phyloP scores from a whole-genome alignment of 2,113 vertebrate species.

The Actenoides hombroni region DNA sequence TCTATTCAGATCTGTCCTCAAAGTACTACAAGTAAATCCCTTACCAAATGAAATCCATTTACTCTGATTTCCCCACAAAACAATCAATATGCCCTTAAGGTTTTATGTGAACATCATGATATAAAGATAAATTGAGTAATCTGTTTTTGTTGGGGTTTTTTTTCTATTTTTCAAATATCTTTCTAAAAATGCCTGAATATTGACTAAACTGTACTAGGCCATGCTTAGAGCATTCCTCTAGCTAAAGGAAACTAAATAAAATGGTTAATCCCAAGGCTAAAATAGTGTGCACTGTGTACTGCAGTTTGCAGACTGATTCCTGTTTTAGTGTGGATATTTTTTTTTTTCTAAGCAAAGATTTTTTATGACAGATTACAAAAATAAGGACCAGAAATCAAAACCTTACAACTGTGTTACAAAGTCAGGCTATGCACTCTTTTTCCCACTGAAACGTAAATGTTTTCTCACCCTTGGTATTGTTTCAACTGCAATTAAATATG shows the following conservation, averaged over 20 bases:
- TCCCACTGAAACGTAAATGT: not conserved
- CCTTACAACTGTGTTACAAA: not conserved
- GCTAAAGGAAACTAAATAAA: slow-evolving; percentile 12
- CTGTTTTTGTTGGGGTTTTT: fast-evolving
- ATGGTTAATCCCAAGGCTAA: not conserved
- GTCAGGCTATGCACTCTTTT: not conserved
- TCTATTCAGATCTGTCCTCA: not conserved
- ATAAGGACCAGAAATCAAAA: not conserved
- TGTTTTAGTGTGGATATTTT: not conserved
- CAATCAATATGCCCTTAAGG: slow-evolving; percentile 12
- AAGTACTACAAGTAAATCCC: not conserved
- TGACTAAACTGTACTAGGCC: not conserved
- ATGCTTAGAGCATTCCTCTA: not conserved
- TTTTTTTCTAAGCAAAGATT: not conserved
- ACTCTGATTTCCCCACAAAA: slow-evolving; percentile 4
- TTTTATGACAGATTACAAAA: not conserved
- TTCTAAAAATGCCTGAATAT: slow-evolving; percentile 5
- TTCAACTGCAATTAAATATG: not conserved
- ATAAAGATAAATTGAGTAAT: not conserved
- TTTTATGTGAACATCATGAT: slow-evolving; percentile 5
- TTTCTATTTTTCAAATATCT: not conserved
- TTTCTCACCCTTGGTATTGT: not conserved
- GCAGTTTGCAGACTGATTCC: not conserved
- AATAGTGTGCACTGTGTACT: not conserved
- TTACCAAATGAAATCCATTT: slow-evolving; percentile 33